phyloP scores from a whole-genome alignment of 2,113 vertebrate genomes.

The Eurypyga helias region DNA sequence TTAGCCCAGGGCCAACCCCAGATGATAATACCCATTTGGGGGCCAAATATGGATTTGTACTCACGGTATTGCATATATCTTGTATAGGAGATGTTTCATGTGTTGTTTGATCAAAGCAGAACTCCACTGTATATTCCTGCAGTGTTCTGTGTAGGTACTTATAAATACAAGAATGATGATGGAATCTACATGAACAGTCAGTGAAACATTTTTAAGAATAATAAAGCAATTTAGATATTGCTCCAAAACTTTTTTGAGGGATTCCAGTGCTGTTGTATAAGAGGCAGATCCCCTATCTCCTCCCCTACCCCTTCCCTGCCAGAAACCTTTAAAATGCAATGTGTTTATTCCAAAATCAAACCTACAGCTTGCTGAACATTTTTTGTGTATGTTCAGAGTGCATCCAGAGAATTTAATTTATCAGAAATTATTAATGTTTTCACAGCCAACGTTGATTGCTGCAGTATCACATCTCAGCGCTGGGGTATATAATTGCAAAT shows the following conservation, averaged over 20 bases:
- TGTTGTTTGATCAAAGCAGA: background rate
- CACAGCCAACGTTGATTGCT: conserved; percentile 26
- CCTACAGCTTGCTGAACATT: background rate
- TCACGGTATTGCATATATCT: background rate
- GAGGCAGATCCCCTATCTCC: background rate
- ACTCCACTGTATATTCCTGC: background rate
- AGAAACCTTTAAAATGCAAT: background rate
- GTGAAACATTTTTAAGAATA: background rate
- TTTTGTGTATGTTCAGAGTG: background rate
- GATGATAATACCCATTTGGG: fast-evolving
- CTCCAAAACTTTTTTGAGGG: background rate
- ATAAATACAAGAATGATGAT: background rate
- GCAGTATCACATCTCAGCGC: background rate
- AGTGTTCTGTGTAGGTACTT: background rate
- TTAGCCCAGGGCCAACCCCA: background rate
- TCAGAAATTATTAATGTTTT: conserved; percentile 66
- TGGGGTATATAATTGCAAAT: conserved; percentile 42
- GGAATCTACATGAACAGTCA: background rate
- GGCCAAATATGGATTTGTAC: background rate
- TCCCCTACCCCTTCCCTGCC: background rate
- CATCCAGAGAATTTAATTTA: background rate
- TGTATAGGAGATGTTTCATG: background rate
- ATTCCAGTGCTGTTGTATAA: background rate
- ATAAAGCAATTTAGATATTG: background rate
- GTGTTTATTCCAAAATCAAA: background rate